Evolutionary conservation across 2,797 vertebrate species (phyloP), one percentile per base, ranked within the genome.

Genomic region (Salmo trutta): DNA sequence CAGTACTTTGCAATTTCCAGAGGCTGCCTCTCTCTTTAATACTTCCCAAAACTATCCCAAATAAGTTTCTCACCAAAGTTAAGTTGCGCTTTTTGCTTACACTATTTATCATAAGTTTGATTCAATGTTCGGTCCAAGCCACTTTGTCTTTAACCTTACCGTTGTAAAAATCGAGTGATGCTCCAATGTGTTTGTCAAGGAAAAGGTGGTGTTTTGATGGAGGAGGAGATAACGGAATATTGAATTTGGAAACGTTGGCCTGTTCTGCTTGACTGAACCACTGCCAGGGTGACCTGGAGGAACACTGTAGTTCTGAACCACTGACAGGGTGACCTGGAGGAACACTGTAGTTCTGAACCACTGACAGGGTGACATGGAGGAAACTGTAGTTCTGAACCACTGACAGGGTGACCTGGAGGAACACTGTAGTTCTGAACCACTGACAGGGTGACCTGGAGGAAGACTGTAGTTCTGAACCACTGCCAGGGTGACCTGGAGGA

Each of bases 181-280:
- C 85, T 4, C 79, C 83, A 82, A 71, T 53, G 72, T 79, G 82
- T 89, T 83, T 82, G 76, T 88, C 79, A n/a, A 79, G 66, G 83
- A 81, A 71, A 41, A 73, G 17, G 7, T 54, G 14, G 3, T n/a
- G 24, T 8, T 1, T 71, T 64, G 31, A 33, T 41, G 41, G 8
- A 41, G 19, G 29, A 56, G 47, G 27, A 72, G 53, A 79, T 79
- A 77, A 81, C 76, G 83, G 84, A 82, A 79, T 88, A 87, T 85
- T 87, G 85, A 80, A 82, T 88, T 84, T 84, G 78, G 80, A 27
- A 83, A 71, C 79, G 82, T 82, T 64, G 80, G 81, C 82, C 6
- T 83, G 85, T 85, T 88, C 77, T 81, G 77, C 80, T 59, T 75
- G 83, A 78, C 31, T 53, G 76, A 83, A 15, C 71, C 1, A 2